These are phyloP conservation scores for Gobionotothen gibberifrons DNA, from an alignment of 2,797 vertebrate species.

Conservation along the genomic window DNA sequence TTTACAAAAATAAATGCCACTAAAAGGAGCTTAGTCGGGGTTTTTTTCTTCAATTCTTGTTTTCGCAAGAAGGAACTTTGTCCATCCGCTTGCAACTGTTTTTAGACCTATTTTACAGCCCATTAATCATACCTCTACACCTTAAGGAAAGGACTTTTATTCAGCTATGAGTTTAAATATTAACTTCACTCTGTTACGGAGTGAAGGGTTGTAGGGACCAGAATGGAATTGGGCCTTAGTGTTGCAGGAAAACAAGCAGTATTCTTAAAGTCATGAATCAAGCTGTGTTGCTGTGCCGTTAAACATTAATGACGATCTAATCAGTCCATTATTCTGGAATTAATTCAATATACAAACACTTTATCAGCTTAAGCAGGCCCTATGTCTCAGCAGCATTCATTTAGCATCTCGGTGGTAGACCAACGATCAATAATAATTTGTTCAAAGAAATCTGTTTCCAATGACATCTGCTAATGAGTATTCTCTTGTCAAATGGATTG, in stretches of 20 bases:
- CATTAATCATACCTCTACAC: too few species aligned
- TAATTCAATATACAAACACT: background rate
- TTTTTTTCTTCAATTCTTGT: too few species aligned
- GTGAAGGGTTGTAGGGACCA: too few species aligned
- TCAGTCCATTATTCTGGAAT: background rate
- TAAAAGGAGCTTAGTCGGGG: too few species aligned
- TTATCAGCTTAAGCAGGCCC: background rate
- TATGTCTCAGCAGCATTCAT: slow-evolving; percentile 1
- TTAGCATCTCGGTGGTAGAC: background rate
- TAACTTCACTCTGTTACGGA: too few species aligned
- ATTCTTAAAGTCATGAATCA: background rate
- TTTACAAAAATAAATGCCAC: too few species aligned
- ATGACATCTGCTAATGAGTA: slow-evolving; percentile 40
- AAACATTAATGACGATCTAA: background rate
- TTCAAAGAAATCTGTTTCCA: slow-evolving; percentile 5
- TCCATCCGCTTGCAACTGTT: too few species aligned
- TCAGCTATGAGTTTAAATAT: too few species aligned
- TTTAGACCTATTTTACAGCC: too few species aligned
- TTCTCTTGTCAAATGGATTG: slow-evolving; percentile 41
- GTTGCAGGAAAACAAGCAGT: background rate
- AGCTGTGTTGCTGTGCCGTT: background rate
- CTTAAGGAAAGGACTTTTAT: too few species aligned
- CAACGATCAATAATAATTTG: background rate
- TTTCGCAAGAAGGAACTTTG: too few species aligned
- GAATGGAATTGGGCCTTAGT: too few species aligned